Base-by-base conservation (phyloP, 2,113 vertebrate species). In the Sapajus apella region DNA sequence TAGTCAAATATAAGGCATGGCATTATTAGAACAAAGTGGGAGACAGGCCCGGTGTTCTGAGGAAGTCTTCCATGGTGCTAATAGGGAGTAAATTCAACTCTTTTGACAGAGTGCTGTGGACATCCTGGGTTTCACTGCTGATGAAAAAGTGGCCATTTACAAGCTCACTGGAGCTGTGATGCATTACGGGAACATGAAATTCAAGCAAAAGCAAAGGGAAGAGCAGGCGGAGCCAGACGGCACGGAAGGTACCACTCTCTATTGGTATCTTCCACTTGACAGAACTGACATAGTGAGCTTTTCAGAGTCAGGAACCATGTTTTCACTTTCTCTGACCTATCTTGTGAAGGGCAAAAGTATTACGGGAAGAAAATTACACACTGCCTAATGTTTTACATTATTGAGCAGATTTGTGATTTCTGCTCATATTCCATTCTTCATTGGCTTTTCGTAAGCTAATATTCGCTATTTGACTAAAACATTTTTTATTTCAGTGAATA, bases 191-290 rank as follows among this genome's bases (percentile, higher is more conserved):
- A 99, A 99, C 98, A 98, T 99, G 98, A 99, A 99, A 97, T 99
- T 99, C 98, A 99, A 99, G 98, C 99, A 99, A 97, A 99, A 99
- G 14, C 99, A 99, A 30, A 95, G 99, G 0, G 99, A 99, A 88
- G 99, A 99, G 87, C 99, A 99, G 95, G 99, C 99, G 1, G 99
- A 99, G 89, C 99, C 99, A 0, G 99, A 99, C 0, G 99, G 99
- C 98, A 99, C 99, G 0, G 99, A 99, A 98, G 99, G 99, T 99
- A 98, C 16, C 11, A 5, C 27, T n/a, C 6, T 30, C 32, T 30
- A 12, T 14, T 90, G 56, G 21, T 25, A 68, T 14, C n/a, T 7
- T 85, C 11, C 66, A 16, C 12, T 2, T 72, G 47, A 87, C 45
- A 64, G 16, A 82, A 83, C 43, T 3, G 16, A 66, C 21, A 58